Conservation (phyloP, 1,140 invertebrate genomes). For the Globodera rostochiensis region DNA sequence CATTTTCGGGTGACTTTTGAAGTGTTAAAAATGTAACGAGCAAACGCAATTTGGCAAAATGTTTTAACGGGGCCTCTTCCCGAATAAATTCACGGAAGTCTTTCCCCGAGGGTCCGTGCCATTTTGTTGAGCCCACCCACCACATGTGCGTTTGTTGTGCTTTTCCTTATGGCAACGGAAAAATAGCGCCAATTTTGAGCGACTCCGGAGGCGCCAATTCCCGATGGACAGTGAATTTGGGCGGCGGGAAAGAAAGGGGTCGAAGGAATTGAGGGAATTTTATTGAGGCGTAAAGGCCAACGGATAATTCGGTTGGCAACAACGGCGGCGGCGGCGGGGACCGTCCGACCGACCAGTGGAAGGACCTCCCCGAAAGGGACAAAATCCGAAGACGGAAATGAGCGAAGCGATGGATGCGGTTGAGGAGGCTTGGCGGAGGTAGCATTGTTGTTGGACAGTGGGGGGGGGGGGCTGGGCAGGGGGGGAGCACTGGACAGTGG, state of each 20-base stretch:
- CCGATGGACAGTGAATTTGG: not conserved
- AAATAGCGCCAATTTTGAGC: conserved; percentile 14
- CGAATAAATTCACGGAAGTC: not conserved
- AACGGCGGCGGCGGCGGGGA: not conserved
- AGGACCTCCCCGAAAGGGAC: not conserved
- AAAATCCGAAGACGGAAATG: not conserved
- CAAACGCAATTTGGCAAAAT: not conserved
- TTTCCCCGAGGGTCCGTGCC: not conserved
- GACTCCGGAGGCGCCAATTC: conserved; percentile 1
- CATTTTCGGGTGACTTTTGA: too few species aligned
- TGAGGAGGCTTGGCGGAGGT: not conserved
- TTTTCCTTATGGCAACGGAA: not conserved
- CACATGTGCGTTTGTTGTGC: not conserved
- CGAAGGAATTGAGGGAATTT: conserved; percentile 12
- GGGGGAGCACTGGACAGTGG: too few species aligned
- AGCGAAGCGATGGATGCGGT: not conserved
- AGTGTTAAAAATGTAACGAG: not conserved
- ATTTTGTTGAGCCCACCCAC: not conserved
- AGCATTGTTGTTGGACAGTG: not conserved
- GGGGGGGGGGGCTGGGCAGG: too few species aligned
- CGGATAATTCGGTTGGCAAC: conserved; percentile 18
- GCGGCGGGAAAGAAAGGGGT: conserved; percentile 2
- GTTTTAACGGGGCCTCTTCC: not conserved
- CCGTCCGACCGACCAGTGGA: not conserved
- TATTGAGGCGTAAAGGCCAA: conserved; percentile 7